A percentile compares a stretch with the other conserved stretches of the same genome.
Evolutionary conservation across 2,113 vertebrate species (phyloP).

Genomic region (Scopus umbretta): DNA sequence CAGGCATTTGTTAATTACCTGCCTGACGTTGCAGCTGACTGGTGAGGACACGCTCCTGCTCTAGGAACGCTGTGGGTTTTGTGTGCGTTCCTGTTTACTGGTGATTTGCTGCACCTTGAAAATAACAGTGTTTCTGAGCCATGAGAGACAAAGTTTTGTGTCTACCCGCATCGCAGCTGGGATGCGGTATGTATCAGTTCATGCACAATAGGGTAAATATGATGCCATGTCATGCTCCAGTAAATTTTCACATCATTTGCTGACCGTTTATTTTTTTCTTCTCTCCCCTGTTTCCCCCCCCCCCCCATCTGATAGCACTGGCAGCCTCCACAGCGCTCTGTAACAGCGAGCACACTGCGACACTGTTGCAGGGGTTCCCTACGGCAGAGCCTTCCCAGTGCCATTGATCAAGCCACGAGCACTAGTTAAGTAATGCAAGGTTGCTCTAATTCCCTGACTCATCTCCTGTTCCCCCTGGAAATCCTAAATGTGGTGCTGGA

Average conservation of each 20-base stretch:
- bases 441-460: slow-evolving; percentile 65
- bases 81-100: background rate
- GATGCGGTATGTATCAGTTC: background rate
- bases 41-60: background rate
- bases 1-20: slow-evolving; percentile 23
- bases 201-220: background rate
- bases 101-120: background rate
- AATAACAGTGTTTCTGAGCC: background rate
- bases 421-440: slow-evolving; percentile 46
- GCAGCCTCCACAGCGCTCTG: background rate
- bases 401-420: slow-evolving; percentile 53
- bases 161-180: background rate
- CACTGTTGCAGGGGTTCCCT: slow-evolving; percentile 58
- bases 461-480: slow-evolving; percentile 54
- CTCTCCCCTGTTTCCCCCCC: background rate
- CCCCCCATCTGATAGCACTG: background rate
- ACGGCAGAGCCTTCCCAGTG: slow-evolving; percentile 39
- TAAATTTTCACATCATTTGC: background rate
- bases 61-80: background rate
- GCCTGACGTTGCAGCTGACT: background rate
- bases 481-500: slow-evolving; percentile 32
- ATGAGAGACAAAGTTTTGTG: background rate
- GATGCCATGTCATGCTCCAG: background rate
- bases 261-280: background rate
- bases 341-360: slow-evolving; percentile 39